phyloP scores from a whole-genome alignment of 2,888 invertebrate species.

The Drosophila testacea region DNA sequence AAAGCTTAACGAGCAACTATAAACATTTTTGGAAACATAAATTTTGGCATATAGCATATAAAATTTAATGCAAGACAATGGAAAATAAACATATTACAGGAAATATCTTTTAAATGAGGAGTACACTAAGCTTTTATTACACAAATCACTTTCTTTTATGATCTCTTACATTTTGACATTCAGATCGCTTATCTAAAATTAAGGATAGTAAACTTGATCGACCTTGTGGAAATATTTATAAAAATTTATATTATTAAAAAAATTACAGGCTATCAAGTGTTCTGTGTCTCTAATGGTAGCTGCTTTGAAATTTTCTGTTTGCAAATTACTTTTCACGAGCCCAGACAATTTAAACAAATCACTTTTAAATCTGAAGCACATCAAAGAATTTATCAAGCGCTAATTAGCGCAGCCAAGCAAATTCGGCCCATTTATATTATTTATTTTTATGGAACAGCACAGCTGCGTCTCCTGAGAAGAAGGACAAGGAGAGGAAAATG shows the following conservation, averaged over 20 bases:
- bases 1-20: conserved; percentile 43
- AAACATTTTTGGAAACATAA: conserved; percentile 34
- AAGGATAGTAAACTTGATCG: too few relatives aligned
- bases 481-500: conserved; percentile 15
- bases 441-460: conserved; percentile 24
- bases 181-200: too few relatives aligned
- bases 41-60: conserved; percentile 24
- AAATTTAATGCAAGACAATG: conserved; percentile 22
- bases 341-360: conserved; percentile 16
- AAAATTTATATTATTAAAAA: too few relatives aligned
- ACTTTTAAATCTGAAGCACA: conserved; percentile 16
- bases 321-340: not conserved
- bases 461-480: conserved; percentile 11
- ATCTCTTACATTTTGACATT: too few relatives aligned
- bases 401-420: conserved; percentile 40
- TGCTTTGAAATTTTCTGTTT: not conserved
- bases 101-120: conserved; percentile 3
- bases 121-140: not conserved
- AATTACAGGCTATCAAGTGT: too few relatives aligned
- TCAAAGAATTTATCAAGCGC: conserved; percentile 47
- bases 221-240: too few relatives aligned
- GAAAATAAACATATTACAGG: conserved; percentile 8
- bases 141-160: too few relatives aligned
- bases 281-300: too few relatives aligned
- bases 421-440: conserved; percentile 25